Evolutionary conservation across 2,797 vertebrate species (phyloP), one percentile per base, ranked within the genome.

Genomic region (Oreonectes daqikongensis): DNA sequence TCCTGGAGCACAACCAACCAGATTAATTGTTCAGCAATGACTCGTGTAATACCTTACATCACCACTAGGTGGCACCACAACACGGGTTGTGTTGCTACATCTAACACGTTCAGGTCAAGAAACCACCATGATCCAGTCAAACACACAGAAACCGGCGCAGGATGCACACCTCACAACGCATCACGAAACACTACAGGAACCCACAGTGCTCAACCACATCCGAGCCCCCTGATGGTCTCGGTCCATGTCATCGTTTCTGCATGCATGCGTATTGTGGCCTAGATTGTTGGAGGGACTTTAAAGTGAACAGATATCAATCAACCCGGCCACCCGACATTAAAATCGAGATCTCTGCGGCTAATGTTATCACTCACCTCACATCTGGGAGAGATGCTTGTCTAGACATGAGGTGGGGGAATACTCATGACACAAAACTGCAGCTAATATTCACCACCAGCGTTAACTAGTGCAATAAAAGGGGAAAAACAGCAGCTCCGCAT

Each of bases 11-110:
- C 40, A 10, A 11, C 40, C 40, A 48, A 48, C 9, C 46, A 48
- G 11, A 42, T 11, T 42, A n/a, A 10, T 42, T n/a, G 1, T 48
- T n/a, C 5, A 48, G 17, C 4, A 1, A 48, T 18, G 53, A 59
- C 30, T 30, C 3, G 44, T 18, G 48, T 59, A 44, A 35, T n/a
- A 8, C 20, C 9, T 73, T 11, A 50, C 0, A 8, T 65, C 26
- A 55, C 24, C 83, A 80, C 61, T 32, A 84, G 83, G 77, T 76
- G 83, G 78, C 75, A 82, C 70, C 68, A 81, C 8, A 55, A n/a
- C 60, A 52, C 12, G 18, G n/a, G 24, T 5, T 40, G 20, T 17
- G 4, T 17, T 46, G 63, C 10, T 11, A 52, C 22, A 32, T 32
- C 28, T 9, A 4, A 50, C 44, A 42, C 63, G 42, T 42, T 28